Conservation (phyloP, 2,113 vertebrate species). For the Oreochromis niloticus region DNA sequence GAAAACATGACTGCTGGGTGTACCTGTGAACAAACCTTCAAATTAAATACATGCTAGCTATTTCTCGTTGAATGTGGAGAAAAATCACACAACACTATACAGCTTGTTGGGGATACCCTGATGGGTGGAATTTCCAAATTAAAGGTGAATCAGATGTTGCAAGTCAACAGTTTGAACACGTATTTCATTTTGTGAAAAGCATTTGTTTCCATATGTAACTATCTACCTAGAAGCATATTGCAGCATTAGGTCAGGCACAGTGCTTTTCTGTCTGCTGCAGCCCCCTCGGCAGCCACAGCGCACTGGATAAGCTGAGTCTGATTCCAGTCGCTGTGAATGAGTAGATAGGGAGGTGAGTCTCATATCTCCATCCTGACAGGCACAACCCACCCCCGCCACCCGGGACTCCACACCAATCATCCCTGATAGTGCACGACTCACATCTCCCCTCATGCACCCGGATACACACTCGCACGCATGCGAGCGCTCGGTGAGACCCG, state of each 20-base stretch:
- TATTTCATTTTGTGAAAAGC: background rate
- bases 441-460: conserved; percentile 15
- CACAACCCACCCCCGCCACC: conserved; percentile 38
- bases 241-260: conserved; percentile 6
- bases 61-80: background rate
- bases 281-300: conserved; percentile 9
- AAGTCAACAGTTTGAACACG: background rate
- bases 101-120: background rate
- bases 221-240: background rate
- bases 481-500: conserved; percentile 8
- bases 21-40: background rate
- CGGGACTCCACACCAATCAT: conserved; percentile 55
- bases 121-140: background rate
- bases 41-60: background rate
- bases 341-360: conserved; percentile 46
- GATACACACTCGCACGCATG: background rate
- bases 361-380: conserved; percentile 62
- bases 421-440: conserved; percentile 35
- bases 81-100: background rate
- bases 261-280: conserved; percentile 14
- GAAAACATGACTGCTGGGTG: fast-evolving
- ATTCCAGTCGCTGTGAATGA: conserved; percentile 50
- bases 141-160: background rate
- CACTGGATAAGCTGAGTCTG: conserved; percentile 36
- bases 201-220: background rate